Conservation (phyloP, 2,888 invertebrate species). For the Halictus ligatus region DNA sequence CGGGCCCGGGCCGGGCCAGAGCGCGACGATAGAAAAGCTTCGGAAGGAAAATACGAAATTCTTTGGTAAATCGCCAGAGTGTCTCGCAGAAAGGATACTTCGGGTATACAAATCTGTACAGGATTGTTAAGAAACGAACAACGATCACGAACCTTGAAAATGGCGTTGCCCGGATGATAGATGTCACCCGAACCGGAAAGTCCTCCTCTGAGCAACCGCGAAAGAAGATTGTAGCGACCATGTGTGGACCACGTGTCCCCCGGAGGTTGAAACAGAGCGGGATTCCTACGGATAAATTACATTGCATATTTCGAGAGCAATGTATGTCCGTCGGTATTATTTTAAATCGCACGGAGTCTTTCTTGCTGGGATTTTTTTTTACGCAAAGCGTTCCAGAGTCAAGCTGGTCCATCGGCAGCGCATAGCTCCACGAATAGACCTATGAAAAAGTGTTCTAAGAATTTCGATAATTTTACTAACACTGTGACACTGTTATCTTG, state of each 20-base stretch:
- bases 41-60: constrained; percentile 6
- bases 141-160: constrained; percentile 76
- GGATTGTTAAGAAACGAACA: constrained; percentile 20
- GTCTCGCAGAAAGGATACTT: not conserved
- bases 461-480: not conserved
- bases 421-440: not conserved
- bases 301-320: constrained; percentile 3
- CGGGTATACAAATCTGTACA: not conserved
- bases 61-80: not conserved
- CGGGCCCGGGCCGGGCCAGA: not conserved
- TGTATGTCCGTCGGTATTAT: not conserved
- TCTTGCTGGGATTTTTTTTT: not conserved
- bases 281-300: constrained; percentile 71
- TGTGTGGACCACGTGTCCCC: constrained; percentile 73
- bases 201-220: constrained; percentile 78
- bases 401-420: not conserved
- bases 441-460: not conserved
- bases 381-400: not conserved
- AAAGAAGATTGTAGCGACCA: constrained; percentile 78
- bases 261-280: constrained; percentile 71
- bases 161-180: constrained; percentile 77
- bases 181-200: constrained; percentile 80
- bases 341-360: not conserved
- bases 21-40: not conserved
- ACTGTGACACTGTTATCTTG: not conserved